Conservation (phyloP, 2,888 invertebrate species). For the Drymonia ruficornis region DNA sequence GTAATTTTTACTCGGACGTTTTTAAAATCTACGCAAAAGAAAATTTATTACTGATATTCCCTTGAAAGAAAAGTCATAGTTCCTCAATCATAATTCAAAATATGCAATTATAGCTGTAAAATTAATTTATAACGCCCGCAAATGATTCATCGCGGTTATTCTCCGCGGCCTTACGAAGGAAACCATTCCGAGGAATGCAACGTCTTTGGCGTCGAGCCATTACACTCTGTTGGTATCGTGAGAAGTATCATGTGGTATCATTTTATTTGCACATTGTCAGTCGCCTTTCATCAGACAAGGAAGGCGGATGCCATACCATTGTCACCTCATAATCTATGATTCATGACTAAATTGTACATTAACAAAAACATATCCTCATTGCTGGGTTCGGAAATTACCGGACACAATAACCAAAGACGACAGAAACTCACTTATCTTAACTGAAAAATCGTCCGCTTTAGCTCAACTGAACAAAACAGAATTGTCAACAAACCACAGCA, state of each 20-base stretch:
- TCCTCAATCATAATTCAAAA: neutral
- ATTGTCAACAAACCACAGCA: conserved; percentile 20
- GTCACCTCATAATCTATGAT: neutral
- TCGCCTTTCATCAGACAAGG: conserved; percentile 45
- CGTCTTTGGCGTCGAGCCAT: conserved; percentile 65
- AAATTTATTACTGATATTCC: neutral
- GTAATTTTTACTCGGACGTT: neutral
- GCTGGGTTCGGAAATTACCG: conserved; percentile 1
- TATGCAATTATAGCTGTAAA: neutral
- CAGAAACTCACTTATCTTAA: conserved; percentile 8
- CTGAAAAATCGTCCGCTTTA: conserved; percentile 26
- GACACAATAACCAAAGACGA: conserved; percentile 1
- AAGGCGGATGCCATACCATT: conserved; percentile 25
- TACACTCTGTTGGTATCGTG: conserved; percentile 39
- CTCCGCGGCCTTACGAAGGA: conserved; percentile 53
- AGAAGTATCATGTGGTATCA: conserved; percentile 46
- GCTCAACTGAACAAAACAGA: conserved; percentile 11
- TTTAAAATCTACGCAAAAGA: neutral
- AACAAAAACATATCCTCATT: conserved; percentile 13
- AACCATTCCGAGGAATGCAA: conserved; percentile 57
- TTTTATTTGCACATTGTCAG: conserved; percentile 62
- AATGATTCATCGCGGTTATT: conserved; percentile 51
- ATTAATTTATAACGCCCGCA: conserved; percentile 21
- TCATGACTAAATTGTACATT: too few relatives aligned
- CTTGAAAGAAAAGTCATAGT: neutral